phyloP scores from a whole-genome alignment of 53 echinoderm and acorn worm genomes.

The Henricia sp. region DNA sequence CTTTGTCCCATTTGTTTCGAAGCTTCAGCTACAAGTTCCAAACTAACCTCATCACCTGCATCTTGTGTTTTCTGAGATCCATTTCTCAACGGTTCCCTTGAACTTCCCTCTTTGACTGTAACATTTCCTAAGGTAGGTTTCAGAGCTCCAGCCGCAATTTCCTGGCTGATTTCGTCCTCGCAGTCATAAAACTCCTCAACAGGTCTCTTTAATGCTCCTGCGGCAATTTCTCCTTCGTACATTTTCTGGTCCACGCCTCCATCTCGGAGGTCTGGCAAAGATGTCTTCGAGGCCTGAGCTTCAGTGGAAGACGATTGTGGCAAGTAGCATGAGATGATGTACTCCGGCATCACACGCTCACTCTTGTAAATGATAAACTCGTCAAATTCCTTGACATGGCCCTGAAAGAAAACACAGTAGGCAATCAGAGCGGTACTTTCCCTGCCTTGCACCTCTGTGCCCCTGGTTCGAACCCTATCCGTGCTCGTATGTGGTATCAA shows the following conservation, averaged over 20 bases:
- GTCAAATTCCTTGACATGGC: constrained; percentile 52
- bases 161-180: constrained; percentile 14
- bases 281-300: background rate
- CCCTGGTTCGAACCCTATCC: no score
- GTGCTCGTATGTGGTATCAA: no score
- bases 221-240: background rate
- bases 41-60: no score
- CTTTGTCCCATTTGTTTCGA: no score
- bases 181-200: background rate
- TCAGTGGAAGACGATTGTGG: constrained; percentile 12
- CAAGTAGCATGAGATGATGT: constrained; percentile 60
- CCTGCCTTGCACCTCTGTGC: no score
- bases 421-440: no score
- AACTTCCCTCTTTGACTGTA: no score
- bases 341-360: constrained; percentile 69
- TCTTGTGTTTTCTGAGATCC: no score
- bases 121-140: no score
- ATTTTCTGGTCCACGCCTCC: constrained; percentile 7
- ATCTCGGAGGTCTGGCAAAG: background rate
- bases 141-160: constrained; percentile 18
- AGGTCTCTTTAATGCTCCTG: background rate
- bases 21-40: no score
- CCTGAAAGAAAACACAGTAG: no score
- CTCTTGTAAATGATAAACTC: constrained; percentile 69
- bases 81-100: no score